Evolutionary conservation across 64 coral and sea anemone species (phyloP).

Genomic region (Astreopora myriophthalma): DNA sequence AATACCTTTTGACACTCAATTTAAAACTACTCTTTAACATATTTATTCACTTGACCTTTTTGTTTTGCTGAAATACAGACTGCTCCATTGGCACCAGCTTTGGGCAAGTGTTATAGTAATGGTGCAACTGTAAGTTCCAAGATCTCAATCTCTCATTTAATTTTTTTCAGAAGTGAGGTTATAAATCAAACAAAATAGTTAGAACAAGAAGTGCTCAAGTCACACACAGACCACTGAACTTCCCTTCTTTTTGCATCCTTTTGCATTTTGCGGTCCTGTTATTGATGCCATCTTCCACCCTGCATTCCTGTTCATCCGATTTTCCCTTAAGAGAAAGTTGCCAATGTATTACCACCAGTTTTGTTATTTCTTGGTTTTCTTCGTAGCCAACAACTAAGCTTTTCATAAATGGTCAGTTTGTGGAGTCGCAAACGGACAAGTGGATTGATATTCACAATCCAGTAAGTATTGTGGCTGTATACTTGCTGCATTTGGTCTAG

Average conservation of each 20-base stretch:
- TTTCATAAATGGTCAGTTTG: conserved; percentile 95
- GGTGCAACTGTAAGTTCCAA: conserved; percentile 10
- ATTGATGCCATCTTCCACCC: too few relatives aligned
- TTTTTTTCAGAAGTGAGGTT: not conserved
- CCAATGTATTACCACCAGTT: not conserved
- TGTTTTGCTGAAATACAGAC: not conserved
- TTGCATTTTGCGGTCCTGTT: too few relatives aligned
- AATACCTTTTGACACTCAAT: too few relatives aligned
- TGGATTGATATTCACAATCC: conserved; percentile 97
- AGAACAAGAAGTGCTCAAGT: too few relatives aligned
- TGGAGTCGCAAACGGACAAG: conserved; percentile 80
- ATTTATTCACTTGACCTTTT: not conserved
- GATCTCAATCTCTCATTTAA: not conserved
- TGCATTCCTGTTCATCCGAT: too few relatives aligned
- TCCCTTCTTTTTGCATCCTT: too few relatives aligned
- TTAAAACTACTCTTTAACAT: not conserved
- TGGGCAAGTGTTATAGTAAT: conserved; percentile 3
- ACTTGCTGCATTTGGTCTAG: not conserved
- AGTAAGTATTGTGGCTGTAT: conserved; percentile 56
- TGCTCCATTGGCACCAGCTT: not conserved
- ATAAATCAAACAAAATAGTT: too few relatives aligned
- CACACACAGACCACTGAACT: too few relatives aligned
- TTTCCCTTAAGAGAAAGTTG: too few relatives aligned
- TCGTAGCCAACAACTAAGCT: conserved; percentile 87
- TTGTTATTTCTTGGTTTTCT: not conserved